Evolutionary conservation across 2,888 invertebrate species (phyloP).

Genomic region (Marasmarcha lunaedactyla): DNA sequence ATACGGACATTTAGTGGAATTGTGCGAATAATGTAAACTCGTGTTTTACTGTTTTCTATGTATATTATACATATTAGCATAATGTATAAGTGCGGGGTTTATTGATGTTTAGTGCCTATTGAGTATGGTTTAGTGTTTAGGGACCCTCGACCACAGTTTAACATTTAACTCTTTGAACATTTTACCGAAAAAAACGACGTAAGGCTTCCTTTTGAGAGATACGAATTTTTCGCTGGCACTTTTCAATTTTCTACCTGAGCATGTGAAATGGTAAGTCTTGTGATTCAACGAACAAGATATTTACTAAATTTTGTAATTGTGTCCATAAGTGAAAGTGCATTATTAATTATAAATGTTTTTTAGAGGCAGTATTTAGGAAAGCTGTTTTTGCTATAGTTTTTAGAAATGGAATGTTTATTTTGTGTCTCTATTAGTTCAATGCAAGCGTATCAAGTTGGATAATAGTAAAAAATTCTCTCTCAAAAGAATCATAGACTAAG

Average conservation of each 20-base stretch:
- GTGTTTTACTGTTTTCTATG: conserved; percentile 61
- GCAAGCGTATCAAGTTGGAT: neutral
- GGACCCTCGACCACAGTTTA: conserved; percentile 36
- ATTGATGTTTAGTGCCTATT: conserved; percentile 60
- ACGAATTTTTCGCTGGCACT: conserved; percentile 28
- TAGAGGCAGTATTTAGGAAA: neutral
- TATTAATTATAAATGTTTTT: neutral
- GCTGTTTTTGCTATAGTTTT: neutral
- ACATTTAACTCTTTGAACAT: conserved; percentile 40
- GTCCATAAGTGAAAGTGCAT: neutral
- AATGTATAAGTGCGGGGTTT: conserved; percentile 34
- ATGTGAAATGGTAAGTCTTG: conserved; percentile 33
- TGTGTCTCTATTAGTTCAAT: neutral
- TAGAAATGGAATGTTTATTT: neutral
- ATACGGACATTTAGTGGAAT: conserved; percentile 62
- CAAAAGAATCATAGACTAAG: conserved; percentile 44
- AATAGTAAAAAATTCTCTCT: conserved; percentile 36
- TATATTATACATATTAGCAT: conserved; percentile 47
- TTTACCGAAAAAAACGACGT: conserved; percentile 51
- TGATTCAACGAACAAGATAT: conserved; percentile 30
- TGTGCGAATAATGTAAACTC: conserved; percentile 50
- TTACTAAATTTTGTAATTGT: conserved; percentile 28
- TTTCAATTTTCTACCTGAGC: conserved; percentile 11
- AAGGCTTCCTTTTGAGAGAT: conserved; percentile 33
- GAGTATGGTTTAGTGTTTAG: conserved; percentile 51